These are phyloP conservation scores for Delia radicum DNA, from an alignment of 1,140 invertebrate species.

Conservation along the genomic window DNA sequence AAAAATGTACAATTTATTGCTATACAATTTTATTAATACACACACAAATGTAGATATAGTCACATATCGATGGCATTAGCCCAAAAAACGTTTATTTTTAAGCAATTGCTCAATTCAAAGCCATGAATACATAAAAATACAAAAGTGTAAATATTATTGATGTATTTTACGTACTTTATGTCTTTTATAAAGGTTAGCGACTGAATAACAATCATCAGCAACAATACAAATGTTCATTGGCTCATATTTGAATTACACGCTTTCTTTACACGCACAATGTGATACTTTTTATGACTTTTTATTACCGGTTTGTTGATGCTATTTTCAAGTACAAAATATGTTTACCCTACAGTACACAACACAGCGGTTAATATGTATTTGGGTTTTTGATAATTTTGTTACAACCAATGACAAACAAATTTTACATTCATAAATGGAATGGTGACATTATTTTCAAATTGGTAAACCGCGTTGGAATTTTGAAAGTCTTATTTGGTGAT, in stretches of 20 bases:
- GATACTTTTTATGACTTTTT: constrained; percentile 2
- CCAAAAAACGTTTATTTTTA: not conserved
- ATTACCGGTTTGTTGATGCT: not conserved
- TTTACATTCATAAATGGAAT: too few relatives aligned
- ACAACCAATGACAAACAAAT: too few relatives aligned
- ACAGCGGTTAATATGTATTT: too few relatives aligned
- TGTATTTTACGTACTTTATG: not conserved
- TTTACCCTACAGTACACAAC: not conserved
- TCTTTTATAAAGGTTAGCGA: not conserved
- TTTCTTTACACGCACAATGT: not conserved
- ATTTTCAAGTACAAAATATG: not conserved
- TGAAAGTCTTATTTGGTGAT: too few relatives aligned
- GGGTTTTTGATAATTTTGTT: too few relatives aligned
- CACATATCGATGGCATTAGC: too few relatives aligned
- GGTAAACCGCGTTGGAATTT: too few relatives aligned
- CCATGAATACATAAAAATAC: too few relatives aligned
- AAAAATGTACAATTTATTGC: not conserved
- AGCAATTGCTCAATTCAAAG: not conserved
- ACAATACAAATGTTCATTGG: not conserved
- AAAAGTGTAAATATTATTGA: not conserved
- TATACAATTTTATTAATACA: too few relatives aligned
- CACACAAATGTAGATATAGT: not conserved
- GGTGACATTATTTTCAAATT: too few relatives aligned
- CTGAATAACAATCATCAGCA: not conserved
- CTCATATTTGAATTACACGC: not conserved